These are phyloP conservation scores for Parasteatoda tepidariorum DNA, from an alignment of 1,140 invertebrate genomes.

Conservation along the genomic window DNA sequence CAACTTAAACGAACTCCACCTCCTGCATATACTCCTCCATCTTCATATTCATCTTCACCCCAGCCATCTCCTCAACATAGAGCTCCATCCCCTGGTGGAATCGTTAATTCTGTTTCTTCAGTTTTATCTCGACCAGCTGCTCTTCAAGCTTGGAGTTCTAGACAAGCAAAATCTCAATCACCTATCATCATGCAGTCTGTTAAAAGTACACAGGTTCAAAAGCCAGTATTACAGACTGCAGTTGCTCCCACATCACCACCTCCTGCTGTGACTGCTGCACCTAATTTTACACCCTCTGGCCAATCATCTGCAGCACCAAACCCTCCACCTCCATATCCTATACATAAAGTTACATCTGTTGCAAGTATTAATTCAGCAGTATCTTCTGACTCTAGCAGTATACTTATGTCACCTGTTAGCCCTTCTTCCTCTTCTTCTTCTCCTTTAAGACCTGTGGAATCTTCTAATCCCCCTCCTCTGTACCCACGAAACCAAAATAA, in stretches of 20 bases:
- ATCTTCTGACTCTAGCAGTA: conserved; percentile 3
- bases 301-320: conserved; percentile 30
- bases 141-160: conserved; percentile 67
- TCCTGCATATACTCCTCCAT: conserved; percentile 80
- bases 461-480: conserved; percentile 61
- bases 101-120: conserved; percentile 41
- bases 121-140: conserved; percentile 62
- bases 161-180: conserved; percentile 75
- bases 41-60: conserved; percentile 68
- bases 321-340: conserved; percentile 56
- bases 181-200: conserved; percentile 97
- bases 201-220: conserved; percentile 87
- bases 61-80: conserved; percentile 47
- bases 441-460: conserved; percentile 30
- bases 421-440: conserved; percentile 10
- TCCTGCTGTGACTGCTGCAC: conserved; percentile 39
- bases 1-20: conserved; percentile 86
- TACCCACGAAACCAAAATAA: conserved; percentile 61
- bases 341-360: conserved; percentile 49
- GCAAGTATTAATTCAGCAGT: conserved; percentile 43
- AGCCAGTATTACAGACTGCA: conserved; percentile 92
- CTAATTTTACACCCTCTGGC: conserved; percentile 20
- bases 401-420: conserved; percentile 14
- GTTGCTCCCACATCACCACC: conserved; percentile 84
- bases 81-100: conserved; percentile 41